These are phyloP conservation scores for Drosophila ohnishii DNA, from an alignment of 1,140 invertebrate genomes.

Conservation along the genomic window DNA sequence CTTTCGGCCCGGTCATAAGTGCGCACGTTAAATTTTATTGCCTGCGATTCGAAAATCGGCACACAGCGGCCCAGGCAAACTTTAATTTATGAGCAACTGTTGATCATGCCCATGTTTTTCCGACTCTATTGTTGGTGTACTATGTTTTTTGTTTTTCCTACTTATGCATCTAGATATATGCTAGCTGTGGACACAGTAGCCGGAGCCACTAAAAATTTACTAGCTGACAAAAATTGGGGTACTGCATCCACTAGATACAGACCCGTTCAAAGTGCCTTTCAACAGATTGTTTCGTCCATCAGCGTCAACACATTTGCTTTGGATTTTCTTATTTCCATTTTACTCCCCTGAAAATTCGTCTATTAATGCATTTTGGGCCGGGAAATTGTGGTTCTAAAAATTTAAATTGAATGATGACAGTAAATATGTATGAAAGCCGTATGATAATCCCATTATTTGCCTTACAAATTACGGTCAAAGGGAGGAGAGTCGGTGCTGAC, in stretches of 20 bases:
- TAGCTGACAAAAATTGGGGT: constrained; percentile 59
- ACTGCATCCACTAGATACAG: constrained; percentile 33
- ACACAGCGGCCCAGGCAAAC: constrained; percentile 34
- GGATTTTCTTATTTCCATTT: background rate
- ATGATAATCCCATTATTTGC: constrained; percentile 23
- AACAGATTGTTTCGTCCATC: constrained; percentile 54
- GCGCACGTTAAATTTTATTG: constrained; percentile 74
- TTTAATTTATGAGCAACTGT: constrained; percentile 65
- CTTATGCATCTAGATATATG: constrained; percentile 4
- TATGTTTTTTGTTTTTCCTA: background rate
- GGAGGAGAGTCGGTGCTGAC: background rate
- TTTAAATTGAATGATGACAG: constrained; percentile 15
- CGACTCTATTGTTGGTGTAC: background rate
- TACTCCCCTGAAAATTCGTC: background rate
- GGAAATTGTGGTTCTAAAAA: constrained; percentile 33
- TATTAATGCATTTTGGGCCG: constrained; percentile 60
- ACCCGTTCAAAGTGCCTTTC: constrained; percentile 38
- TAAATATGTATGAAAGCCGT: constrained; percentile 1
- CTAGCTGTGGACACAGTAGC: constrained; percentile 39
- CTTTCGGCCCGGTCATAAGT: constrained; percentile 57
- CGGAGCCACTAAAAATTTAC: constrained; percentile 55
- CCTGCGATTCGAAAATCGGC: constrained; percentile 59
- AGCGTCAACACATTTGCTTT: constrained; percentile 49
- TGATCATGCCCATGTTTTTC: constrained; percentile 39
- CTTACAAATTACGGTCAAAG: constrained; percentile 8